These are phyloP conservation scores for Ammodytes dubius DNA, from an alignment of 2,113 vertebrate species.

Conservation along the genomic window DNA sequence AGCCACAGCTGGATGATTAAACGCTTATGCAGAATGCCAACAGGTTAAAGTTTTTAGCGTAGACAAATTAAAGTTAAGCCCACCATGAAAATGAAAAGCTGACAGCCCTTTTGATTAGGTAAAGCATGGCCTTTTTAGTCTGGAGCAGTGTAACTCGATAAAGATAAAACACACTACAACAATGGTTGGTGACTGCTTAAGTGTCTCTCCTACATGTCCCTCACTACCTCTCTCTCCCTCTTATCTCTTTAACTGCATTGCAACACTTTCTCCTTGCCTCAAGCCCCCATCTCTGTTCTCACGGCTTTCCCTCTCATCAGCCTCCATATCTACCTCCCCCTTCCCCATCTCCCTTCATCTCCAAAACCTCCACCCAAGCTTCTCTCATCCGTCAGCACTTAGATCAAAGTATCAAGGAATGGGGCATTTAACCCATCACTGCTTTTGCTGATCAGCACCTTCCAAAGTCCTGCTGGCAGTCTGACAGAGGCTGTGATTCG, in stretches of 20 bases:
- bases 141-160: background rate
- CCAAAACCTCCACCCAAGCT: slow-evolving; percentile 45
- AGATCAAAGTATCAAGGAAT: slow-evolving; percentile 74
- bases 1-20: background rate
- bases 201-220: slow-evolving; percentile 14
- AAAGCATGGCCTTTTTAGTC: background rate
- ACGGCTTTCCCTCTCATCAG: slow-evolving; percentile 40
- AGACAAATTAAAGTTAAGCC: background rate
- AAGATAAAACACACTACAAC: slow-evolving; percentile 1
- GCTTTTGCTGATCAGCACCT: slow-evolving; percentile 63
- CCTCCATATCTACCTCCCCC: slow-evolving; percentile 38
- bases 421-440: slow-evolving; percentile 72
- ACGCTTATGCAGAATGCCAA: background rate
- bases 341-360: slow-evolving; percentile 49
- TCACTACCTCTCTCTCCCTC: slow-evolving; percentile 26
- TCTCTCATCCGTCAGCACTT: slow-evolving; percentile 58
- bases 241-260: slow-evolving; percentile 56
- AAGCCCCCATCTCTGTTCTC: slow-evolving; percentile 32
- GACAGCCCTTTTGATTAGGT: background rate
- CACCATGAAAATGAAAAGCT: background rate
- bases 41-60: background rate
- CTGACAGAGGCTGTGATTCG: slow-evolving; percentile 25
- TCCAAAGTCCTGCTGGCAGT: slow-evolving; percentile 54
- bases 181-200: background rate
- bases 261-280: slow-evolving; percentile 45